phyloP scores from a whole-genome alignment of 2,888 invertebrate species.

The Chloroclystis v-ata region DNA sequence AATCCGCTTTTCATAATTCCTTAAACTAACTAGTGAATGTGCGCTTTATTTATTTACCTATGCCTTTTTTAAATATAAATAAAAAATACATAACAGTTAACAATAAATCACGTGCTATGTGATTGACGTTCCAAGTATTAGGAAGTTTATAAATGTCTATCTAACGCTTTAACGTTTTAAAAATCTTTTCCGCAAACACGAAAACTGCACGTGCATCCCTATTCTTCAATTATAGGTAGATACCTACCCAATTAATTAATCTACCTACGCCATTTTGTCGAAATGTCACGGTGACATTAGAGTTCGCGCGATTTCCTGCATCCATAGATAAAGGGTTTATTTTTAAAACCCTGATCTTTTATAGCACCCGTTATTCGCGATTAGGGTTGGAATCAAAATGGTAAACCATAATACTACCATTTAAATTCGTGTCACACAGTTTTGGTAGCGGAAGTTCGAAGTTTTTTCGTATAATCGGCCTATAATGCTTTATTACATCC shows the following conservation, averaged over 20 bases:
- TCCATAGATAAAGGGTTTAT: constrained; percentile 61
- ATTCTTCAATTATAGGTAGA: too few relatives aligned
- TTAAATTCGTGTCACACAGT: constrained; percentile 63
- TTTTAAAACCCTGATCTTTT: constrained; percentile 19
- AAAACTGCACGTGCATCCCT: constrained; percentile 9
- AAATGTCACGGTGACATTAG: constrained; percentile 60
- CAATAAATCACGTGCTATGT: too few relatives aligned
- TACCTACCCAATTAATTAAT: constrained; percentile 22
- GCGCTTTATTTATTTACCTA: too few relatives aligned
- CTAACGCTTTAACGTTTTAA: too few relatives aligned
- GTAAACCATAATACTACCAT: constrained; percentile 54
- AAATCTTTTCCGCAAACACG: not conserved
- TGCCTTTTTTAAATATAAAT: too few relatives aligned
- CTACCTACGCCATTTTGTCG: constrained; percentile 42
- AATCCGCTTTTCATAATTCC: too few relatives aligned
- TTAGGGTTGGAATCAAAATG: constrained; percentile 33
- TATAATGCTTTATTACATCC: constrained; percentile 60
- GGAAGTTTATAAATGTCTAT: too few relatives aligned
- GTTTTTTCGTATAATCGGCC: constrained; percentile 48
- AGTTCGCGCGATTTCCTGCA: constrained; percentile 52
- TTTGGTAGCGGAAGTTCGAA: constrained; percentile 56
- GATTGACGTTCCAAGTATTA: too few relatives aligned
- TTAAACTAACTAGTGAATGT: too few relatives aligned
- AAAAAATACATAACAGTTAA: too few relatives aligned
- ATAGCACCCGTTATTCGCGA: constrained; percentile 11